phyloP scores from a whole-genome alignment of 1,140 invertebrate species.

The Macrobrachium nipponense region DNA sequence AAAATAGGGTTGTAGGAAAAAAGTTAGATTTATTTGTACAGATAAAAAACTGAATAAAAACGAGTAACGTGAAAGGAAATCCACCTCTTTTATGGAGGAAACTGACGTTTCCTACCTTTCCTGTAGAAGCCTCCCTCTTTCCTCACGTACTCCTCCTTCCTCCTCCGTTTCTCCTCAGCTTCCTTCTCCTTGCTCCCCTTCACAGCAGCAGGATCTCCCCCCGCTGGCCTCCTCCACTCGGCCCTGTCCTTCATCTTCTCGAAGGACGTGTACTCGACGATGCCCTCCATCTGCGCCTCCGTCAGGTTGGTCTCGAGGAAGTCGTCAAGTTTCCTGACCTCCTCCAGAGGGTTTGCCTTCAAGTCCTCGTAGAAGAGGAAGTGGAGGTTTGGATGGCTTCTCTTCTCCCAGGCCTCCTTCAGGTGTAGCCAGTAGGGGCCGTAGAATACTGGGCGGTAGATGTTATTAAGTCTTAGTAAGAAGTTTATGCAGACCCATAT shows the following conservation, averaged over 20 bases:
- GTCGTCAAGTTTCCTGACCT: constrained; percentile 77
- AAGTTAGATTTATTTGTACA: too few relatives aligned
- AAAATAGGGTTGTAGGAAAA: too few relatives aligned
- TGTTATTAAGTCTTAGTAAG: not conserved
- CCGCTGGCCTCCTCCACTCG: not conserved
- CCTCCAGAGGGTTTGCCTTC: constrained; percentile 72
- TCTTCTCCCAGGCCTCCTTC: constrained; percentile 58
- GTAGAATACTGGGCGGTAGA: constrained; percentile 38
- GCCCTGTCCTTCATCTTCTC: constrained; percentile 10
- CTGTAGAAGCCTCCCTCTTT: constrained; percentile 1
- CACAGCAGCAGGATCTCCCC: too few relatives aligned
- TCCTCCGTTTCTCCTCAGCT: too few relatives aligned
- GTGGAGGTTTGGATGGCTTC: constrained; percentile 60
- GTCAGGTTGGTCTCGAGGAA: constrained; percentile 79
- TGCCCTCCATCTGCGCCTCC: constrained; percentile 75
- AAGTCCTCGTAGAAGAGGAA: constrained; percentile 65
- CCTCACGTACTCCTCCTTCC: too few relatives aligned
- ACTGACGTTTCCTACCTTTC: not conserved
- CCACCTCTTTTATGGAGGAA: too few relatives aligned
- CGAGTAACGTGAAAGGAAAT: too few relatives aligned
- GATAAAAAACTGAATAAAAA: too few relatives aligned
- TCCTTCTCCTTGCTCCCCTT: too few relatives aligned
- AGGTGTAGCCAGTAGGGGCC: constrained; percentile 59
- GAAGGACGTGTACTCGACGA: constrained; percentile 67
- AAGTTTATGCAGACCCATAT: not conserved